Evolutionary conservation across 1,140 invertebrate species (phyloP), one percentile per base, ranked within the genome.

Genomic region (Bombus waltoni): DNA sequence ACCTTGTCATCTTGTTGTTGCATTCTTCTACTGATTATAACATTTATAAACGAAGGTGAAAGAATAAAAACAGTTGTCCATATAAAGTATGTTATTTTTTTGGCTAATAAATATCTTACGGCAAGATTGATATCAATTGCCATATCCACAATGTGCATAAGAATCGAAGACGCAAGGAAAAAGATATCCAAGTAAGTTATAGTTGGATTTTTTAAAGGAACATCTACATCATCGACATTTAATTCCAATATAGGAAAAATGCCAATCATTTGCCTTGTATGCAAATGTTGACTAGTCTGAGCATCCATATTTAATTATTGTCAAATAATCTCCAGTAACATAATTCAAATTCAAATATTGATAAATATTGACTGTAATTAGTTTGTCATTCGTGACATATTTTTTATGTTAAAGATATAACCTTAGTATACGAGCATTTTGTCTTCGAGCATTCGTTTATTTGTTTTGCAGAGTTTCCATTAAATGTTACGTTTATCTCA

Each of bases 11-110:
- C 94, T 90, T 95, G 94, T 53, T 91, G 90, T 91, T 94, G 95
- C 96, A 96, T 96, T 93, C 95, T 94, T 53, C 94, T 91, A 85
- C 96, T 96, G 73, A 96, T 93, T 66, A 95, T 92, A 25, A 94
- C 95, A 87, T 96, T 96, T 66, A 96, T 94, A 68, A 96, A 91
- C 13, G 95, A 95, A n/a, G 96, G 96, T 91, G 96, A 79, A 78
- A 96, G 87, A n/a, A 96, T 95, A 79, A 96, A 95, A 75, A 93
- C 75, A 42, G 95, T 84, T 38, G 96, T 96, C 88, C 95, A 94
- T 53, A 89, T 80, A 84, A 96, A 96, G 87, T 96, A 96, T 44
- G 32, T 87, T 70, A 92, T 88, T 88, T 95, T 92, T 1, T 92
- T 90, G 38, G 89, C 81, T 25, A 93, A 73, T 71, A 94, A 93